Conservation (phyloP, 2,888 invertebrate genomes). For the Agrypnus murinus region DNA sequence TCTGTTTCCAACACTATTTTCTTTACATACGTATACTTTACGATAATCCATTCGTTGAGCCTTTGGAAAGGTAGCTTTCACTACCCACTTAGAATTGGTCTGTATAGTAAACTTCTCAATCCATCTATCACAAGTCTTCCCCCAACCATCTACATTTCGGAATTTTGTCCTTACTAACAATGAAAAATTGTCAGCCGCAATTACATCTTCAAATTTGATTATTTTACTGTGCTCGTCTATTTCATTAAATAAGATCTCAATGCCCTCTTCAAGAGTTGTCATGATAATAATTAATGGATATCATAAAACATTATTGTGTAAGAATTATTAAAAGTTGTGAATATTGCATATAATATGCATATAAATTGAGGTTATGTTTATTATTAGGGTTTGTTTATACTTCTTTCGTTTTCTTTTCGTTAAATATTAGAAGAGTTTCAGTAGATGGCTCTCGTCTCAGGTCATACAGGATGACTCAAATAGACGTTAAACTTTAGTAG, state of each 20-base stretch:
- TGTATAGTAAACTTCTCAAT: conserved; percentile 47
- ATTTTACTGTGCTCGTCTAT: conserved; percentile 47
- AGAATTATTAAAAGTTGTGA: no score
- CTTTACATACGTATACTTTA: conserved; percentile 49
- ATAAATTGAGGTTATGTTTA: no score
- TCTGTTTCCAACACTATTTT: conserved; percentile 39
- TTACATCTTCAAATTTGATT: conserved; percentile 39
- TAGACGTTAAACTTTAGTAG: no score
- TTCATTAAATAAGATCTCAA: conserved; percentile 43
- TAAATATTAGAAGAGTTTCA: no score
- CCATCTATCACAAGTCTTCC: conserved; percentile 48
- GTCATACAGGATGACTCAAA: no score
- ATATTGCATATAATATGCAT: no score
- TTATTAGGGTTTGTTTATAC: no score
- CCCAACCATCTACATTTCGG: conserved; percentile 39
- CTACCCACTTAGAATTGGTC: conserved; percentile 49
- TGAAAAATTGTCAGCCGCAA: conserved; percentile 46
- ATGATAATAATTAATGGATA: conserved; percentile 6
- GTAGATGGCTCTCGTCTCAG: no score
- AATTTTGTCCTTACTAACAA: conserved; percentile 45
- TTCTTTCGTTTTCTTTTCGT: no score
- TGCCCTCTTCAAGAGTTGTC: conserved; percentile 43
- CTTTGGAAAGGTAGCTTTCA: conserved; percentile 47
- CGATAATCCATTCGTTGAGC: conserved; percentile 48
- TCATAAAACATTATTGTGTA: no score